These are phyloP conservation scores for Delia radicum DNA, from an alignment of 1,140 invertebrate species.

Conservation along the genomic window DNA sequence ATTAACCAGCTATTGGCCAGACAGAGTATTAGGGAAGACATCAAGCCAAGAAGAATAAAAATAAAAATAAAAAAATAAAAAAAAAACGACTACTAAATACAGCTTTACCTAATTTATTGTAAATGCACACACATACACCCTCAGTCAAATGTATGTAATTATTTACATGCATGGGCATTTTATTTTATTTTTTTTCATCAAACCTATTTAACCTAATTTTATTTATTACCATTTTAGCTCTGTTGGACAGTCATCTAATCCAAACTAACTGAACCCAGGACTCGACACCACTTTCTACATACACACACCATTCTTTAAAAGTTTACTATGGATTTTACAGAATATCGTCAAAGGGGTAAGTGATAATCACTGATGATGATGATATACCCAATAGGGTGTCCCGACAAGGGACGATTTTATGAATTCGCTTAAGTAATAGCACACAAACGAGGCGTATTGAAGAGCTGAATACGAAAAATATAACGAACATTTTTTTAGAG, in stretches of 20 bases:
- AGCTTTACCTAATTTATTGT: constrained; percentile 1
- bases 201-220: neutral
- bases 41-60: neutral
- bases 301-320: neutral
- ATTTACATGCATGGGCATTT: neutral
- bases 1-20: neutral
- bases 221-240: neutral
- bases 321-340: constrained; percentile 14
- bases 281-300: too few relatives aligned
- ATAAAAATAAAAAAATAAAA: neutral
- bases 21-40: neutral
- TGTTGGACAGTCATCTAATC: too few relatives aligned
- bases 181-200: too few relatives aligned
- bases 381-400: too few relatives aligned
- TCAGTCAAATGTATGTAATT: neutral
- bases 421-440: too few relatives aligned
- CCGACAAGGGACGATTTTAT: too few relatives aligned
- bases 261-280: neutral
- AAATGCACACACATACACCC: neutral
- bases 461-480: too few relatives aligned
- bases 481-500: too few relatives aligned
- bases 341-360: constrained; percentile 25
- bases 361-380: neutral
- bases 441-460: too few relatives aligned
- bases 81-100: neutral